Evolutionary conservation across 2,113 vertebrate genomes (phyloP).

Genomic region (Pituophis catenifer): DNA sequence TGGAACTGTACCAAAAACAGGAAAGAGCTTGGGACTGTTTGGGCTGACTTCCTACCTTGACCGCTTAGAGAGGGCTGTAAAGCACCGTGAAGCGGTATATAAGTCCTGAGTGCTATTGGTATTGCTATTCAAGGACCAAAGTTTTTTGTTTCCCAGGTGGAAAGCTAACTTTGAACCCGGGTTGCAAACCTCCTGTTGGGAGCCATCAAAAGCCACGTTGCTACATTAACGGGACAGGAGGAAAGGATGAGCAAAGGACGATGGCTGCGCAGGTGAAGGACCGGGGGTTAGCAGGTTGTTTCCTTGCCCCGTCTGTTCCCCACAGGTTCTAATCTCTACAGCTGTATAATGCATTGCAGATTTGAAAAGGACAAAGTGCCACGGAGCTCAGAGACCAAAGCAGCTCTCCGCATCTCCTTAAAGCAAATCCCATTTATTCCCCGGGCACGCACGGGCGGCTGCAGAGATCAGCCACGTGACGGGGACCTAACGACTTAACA

Average conservation of each 20-base stretch:
- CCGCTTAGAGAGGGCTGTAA: too few relatives aligned
- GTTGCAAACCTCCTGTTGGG: background rate
- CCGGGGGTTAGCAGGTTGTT: background rate
- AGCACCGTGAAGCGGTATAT: too few relatives aligned
- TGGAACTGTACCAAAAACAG: background rate
- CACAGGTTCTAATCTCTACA: background rate
- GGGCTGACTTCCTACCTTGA: background rate
- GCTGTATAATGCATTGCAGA: background rate
- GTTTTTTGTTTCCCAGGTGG: background rate
- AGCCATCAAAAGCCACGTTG: background rate
- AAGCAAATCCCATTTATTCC: background rate
- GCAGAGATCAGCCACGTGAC: background rate
- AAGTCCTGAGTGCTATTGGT: too few relatives aligned
- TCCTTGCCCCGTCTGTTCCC: background rate
- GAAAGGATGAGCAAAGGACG: too few relatives aligned
- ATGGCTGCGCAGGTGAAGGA: background rate
- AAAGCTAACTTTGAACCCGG: background rate
- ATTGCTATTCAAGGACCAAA: too few relatives aligned
- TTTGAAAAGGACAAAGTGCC: background rate
- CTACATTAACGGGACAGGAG: background rate
- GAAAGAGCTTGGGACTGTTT: too few relatives aligned
- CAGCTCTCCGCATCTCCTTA: background rate
- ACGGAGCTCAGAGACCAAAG: background rate
- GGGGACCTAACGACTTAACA: background rate
- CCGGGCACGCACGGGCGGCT: accelerated